Base-by-base conservation (phyloP, 2,113 vertebrate genomes). In the Monopterus albus region DNA sequence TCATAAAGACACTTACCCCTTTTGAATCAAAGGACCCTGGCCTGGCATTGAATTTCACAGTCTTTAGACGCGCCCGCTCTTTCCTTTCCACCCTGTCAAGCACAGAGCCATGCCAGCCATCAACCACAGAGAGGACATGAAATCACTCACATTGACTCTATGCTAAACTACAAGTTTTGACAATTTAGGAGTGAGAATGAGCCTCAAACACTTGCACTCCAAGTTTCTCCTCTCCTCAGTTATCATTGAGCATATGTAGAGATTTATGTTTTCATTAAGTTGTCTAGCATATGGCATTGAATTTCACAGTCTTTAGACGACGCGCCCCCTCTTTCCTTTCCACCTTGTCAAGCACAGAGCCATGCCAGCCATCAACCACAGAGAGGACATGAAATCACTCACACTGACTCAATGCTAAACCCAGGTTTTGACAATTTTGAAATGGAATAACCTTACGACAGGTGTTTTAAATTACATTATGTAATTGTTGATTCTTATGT, bases 291-390 rank as follows among this genome's bases (percentile, higher is more conserved):
- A n/a, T 98, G 0, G 97, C 93, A 1, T 98, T 98, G 92, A 99
- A 99, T 80, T 99, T 99, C 85, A 99, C 97, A 0, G 97, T 99
- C 93, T 99, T 99, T 72, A 99, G 94, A 52, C n/a, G n/a, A n/a
- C 96, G 95, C 4, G 97, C 95, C 40, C 96, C 93, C 70, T 99
- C 97, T 85, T 98, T 99, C 71, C 97, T 94, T 84, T 99, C 97
- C 81, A 99, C 96, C 79, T 97, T 99, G 90, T 26, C 59, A 59
- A 80, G 83, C 43, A 90, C 45, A 88, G 3, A 70, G 61, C 64
- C 12, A 1, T 0, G 7, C 72, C 31, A 55, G 17, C 23, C 20
- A 38, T 50, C 17, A 3, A 57, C 6, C 20, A 33, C 4, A 33
- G n/a, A 31, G 35, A 73, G 31, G 6, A 20, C 17, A 35, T 35